These are phyloP conservation scores for Neogale vison DNA, from an alignment of 2,113 vertebrate species.

Conservation along the genomic window DNA sequence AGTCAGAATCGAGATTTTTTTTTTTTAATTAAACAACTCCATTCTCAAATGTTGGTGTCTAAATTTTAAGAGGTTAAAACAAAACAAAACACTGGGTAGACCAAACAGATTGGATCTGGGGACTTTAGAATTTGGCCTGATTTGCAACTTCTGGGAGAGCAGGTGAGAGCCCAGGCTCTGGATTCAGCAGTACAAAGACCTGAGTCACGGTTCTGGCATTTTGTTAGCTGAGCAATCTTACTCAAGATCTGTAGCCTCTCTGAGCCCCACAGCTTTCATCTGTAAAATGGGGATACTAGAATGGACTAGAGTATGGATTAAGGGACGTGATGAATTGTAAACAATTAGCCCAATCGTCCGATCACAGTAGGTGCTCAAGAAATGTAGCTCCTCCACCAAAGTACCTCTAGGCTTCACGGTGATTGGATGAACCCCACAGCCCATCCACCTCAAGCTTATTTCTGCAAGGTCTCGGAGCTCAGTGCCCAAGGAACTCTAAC, in stretches of 20 bases:
- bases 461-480: background rate
- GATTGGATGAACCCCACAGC: background rate
- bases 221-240: background rate
- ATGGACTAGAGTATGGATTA: background rate
- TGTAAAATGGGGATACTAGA: background rate
- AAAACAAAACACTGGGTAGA: background rate
- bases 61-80: background rate
- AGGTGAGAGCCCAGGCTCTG: background rate
- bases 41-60: background rate
- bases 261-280: background rate
- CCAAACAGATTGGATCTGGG: background rate
- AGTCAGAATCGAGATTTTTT: conserved; percentile 20
- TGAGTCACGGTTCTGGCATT: background rate
- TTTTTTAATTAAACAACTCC: conserved; percentile 26
- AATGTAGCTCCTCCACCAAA: background rate
- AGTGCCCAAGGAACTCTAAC: background rate
- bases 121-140: background rate
- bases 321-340: background rate
- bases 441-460: background rate
- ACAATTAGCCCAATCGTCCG: background rate
- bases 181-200: background rate
- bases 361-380: background rate
- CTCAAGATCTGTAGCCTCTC: background rate
- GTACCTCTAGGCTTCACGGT: background rate
- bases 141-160: background rate